phyloP scores from a whole-genome alignment of 2,797 vertebrate genomes.

The Nothura maculosa region DNA sequence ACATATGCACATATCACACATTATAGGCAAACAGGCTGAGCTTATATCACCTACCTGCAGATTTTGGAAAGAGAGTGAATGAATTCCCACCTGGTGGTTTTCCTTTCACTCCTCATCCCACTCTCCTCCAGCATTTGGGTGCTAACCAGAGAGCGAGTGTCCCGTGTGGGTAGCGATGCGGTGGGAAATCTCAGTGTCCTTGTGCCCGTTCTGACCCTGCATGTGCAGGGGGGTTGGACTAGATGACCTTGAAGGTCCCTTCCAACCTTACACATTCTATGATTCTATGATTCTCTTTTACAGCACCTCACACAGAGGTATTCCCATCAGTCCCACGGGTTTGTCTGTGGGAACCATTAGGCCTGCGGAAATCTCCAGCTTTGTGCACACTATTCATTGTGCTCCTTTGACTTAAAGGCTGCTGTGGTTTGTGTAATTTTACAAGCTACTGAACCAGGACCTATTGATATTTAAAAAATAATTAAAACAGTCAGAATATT shows the following conservation, averaged over 20 bases:
- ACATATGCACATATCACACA: neutral
- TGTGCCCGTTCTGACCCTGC: too few relatives aligned
- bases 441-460: constrained; percentile 70
- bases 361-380: neutral
- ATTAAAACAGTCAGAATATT: constrained; percentile 68
- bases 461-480: constrained; percentile 73
- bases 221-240: too few relatives aligned
- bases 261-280: too few relatives aligned
- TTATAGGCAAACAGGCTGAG: neutral
- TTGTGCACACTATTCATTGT: constrained; percentile 9
- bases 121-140: neutral
- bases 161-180: rapidly evolving
- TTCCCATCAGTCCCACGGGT: neutral
- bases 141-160: rapidly evolving
- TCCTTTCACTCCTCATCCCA: neutral
- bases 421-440: constrained; percentile 64
- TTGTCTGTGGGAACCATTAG: neutral
- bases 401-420: constrained; percentile 39
- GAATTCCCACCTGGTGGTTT: neutral
- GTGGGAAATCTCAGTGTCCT: neutral
- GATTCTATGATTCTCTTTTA: neutral
- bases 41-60: neutral
- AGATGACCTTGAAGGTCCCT: too few relatives aligned
- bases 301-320: rapidly evolving
- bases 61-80: neutral